Percentiles rank a stretch among this genome's conserved stretches.
These are phyloP conservation scores for Graphium colonna DNA, from an alignment of 2,888 invertebrate genomes.

Conservation along the genomic window DNA sequence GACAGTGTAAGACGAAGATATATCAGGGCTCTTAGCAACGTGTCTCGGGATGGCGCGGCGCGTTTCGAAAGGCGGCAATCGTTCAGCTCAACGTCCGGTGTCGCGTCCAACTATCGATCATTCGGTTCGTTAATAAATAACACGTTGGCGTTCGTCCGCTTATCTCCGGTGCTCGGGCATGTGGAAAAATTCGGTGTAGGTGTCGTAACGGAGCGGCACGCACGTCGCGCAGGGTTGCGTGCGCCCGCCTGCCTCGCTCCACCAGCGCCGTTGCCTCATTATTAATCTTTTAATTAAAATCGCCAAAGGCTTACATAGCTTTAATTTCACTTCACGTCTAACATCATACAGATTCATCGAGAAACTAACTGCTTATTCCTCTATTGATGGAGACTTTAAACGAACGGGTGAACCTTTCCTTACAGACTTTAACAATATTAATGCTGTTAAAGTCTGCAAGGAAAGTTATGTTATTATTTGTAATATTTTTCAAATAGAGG, in stretches of 20 bases:
- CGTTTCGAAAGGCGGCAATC: slow-evolving; percentile 72
- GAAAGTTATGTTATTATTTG: too few relatives aligned
- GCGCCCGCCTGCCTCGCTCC: slow-evolving; percentile 57
- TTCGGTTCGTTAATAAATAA: slow-evolving; percentile 81
- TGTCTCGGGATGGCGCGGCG: slow-evolving; percentile 45
- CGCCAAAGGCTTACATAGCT: slow-evolving; percentile 30
- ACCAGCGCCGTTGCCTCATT: slow-evolving; percentile 63
- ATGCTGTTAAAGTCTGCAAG: too few relatives aligned
- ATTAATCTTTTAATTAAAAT: slow-evolving; percentile 67
- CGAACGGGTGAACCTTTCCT: too few relatives aligned
- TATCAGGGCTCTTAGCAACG: slow-evolving; percentile 46
- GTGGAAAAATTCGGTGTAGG: slow-evolving; percentile 79
- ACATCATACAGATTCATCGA: background rate
- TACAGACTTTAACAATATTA: too few relatives aligned
- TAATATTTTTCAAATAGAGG: too few relatives aligned
- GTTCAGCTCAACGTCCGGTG: slow-evolving; percentile 70
- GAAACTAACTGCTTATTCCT: too few relatives aligned
- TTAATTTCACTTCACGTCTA: slow-evolving; percentile 14
- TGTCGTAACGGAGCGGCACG: slow-evolving; percentile 77
- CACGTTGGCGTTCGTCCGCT: slow-evolving; percentile 74
- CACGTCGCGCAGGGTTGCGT: slow-evolving; percentile 69
- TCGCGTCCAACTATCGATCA: slow-evolving; percentile 79
- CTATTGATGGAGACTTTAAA: too few relatives aligned
- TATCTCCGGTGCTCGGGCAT: slow-evolving; percentile 76
- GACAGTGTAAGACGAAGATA: slow-evolving; percentile 49